Percentiles rank a stretch among this genome's conserved stretches.
Conservation (phyloP, 2,888 invertebrate genomes). For the Cerceris ruficornis region DNA sequence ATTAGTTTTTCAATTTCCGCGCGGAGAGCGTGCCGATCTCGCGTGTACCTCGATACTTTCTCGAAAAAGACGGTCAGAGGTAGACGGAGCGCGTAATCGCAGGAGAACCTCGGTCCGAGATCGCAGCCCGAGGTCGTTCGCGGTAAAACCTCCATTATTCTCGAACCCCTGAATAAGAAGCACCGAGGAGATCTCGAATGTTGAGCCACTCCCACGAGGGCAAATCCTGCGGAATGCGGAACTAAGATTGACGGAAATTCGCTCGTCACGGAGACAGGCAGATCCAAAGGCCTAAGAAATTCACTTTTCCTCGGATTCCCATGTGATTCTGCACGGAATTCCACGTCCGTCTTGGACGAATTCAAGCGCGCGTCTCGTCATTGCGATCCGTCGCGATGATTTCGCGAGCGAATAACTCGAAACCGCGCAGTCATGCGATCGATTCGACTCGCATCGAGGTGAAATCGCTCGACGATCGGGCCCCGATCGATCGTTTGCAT, state of each 20-base stretch:
- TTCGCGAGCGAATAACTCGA: slow-evolving; percentile 19
- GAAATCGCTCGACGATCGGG: slow-evolving; percentile 61
- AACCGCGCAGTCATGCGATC: slow-evolving; percentile 62
- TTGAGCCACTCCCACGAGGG: slow-evolving; percentile 53
- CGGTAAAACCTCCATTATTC: slow-evolving; percentile 65
- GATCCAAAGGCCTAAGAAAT: neutral
- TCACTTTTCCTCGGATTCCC: neutral
- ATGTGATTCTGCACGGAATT: neutral
- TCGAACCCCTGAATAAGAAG: slow-evolving; percentile 52
- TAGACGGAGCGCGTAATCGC: slow-evolving; percentile 33
- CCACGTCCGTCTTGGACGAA: neutral
- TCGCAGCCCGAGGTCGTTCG: slow-evolving; percentile 58
- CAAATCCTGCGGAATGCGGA: slow-evolving; percentile 70
- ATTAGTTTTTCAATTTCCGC: slow-evolving; percentile 46
- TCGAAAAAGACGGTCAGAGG: slow-evolving; percentile 27
- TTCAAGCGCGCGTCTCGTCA: slow-evolving; percentile 15
- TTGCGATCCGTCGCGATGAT: slow-evolving; percentile 39
- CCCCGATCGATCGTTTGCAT: slow-evolving; percentile 53
- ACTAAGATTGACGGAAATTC: slow-evolving; percentile 74
- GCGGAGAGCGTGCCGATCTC: slow-evolving; percentile 1
- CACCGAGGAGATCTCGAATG: slow-evolving; percentile 44
- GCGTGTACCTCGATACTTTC: slow-evolving; percentile 19
- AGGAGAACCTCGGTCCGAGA: slow-evolving; percentile 38
- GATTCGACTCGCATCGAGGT: slow-evolving; percentile 52
- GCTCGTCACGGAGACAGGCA: slow-evolving; percentile 21